Evolutionary conservation across 2,888 invertebrate genomes (phyloP).

Genomic region (Epirrhoe alternata): DNA sequence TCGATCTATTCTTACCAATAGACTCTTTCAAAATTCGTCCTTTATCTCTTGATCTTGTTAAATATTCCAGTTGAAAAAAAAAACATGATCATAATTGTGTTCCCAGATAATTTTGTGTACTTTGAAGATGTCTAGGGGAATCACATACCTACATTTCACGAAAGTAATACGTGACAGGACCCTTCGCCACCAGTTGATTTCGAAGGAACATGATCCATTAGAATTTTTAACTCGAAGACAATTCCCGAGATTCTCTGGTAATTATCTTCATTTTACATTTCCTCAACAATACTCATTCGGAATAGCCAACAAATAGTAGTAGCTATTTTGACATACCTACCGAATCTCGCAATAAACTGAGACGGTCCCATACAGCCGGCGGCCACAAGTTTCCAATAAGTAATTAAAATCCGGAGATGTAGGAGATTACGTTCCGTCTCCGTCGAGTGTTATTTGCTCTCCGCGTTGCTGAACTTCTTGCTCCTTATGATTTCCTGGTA

Average conservation of each 20-base stretch:
- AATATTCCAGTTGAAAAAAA: too few species aligned
- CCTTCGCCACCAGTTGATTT: too few species aligned
- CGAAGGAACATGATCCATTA: too few species aligned
- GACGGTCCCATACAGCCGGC: conserved; percentile 77
- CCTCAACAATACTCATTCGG: not conserved
- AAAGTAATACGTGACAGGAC: too few species aligned
- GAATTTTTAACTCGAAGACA: not conserved
- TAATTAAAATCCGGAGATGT: conserved; percentile 83
- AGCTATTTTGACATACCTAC: conserved; percentile 57
- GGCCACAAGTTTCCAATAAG: conserved; percentile 84
- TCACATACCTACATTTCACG: too few species aligned
- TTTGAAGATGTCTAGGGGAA: too few species aligned
- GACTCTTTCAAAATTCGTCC: too few species aligned
- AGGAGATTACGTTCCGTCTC: conserved; percentile 77
- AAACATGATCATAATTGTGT: too few species aligned
- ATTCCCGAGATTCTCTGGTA: not conserved
- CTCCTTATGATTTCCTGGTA: conserved; percentile 71
- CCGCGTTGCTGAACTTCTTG: conserved; percentile 65
- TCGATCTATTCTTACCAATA: too few species aligned
- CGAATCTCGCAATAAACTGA: conserved; percentile 75
- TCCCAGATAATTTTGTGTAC: too few species aligned
- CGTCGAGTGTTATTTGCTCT: conserved; percentile 70
- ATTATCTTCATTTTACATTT: not conserved
- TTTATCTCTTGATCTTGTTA: too few species aligned
- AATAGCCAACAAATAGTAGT: conserved; percentile 38